Evolutionary conservation across 2,888 invertebrate species (phyloP).

Genomic region (Ceramica pisi): DNA sequence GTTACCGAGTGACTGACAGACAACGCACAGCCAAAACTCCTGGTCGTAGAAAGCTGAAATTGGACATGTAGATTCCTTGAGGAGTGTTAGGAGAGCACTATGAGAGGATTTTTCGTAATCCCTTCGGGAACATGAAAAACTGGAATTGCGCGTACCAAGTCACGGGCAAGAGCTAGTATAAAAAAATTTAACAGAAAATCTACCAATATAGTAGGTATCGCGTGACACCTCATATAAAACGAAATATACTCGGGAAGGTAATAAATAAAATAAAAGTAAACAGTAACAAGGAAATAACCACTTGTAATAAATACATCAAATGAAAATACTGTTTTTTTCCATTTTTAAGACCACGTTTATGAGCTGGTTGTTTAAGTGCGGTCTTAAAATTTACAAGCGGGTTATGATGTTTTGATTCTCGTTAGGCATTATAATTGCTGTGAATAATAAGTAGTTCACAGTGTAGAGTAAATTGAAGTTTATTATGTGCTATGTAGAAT

Average conservation of each 20-base stretch:
- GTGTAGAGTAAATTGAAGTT: slow-evolving; percentile 2
- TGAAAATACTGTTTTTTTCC: slow-evolving; percentile 38
- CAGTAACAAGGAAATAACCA: slow-evolving; percentile 54
- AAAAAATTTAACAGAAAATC: slow-evolving; percentile 44
- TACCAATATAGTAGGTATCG: slow-evolving; percentile 36
- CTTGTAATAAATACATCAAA: slow-evolving; percentile 65
- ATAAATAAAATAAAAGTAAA: slow-evolving; percentile 64
- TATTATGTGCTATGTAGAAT: background rate
- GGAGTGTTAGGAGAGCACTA: no score
- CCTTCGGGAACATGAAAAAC: no score
- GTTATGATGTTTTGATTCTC: slow-evolving; percentile 42
- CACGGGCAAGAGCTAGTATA: no score
- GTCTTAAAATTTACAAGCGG: slow-evolving; percentile 44
- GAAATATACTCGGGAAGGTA: slow-evolving; percentile 50
- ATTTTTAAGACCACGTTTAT: slow-evolving; percentile 25
- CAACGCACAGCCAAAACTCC: no score
- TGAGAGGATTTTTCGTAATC: no score
- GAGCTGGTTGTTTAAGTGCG: slow-evolving; percentile 35
- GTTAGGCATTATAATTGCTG: slow-evolving; percentile 33
- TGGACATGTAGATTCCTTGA: no score
- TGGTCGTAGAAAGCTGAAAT: no score
- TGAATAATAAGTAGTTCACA: slow-evolving; percentile 5
- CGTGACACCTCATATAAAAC: slow-evolving; percentile 58
- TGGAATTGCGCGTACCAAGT: no score
- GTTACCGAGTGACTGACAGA: no score